phyloP scores from a whole-genome alignment of 1,140 invertebrate species.

The Teleopsis dalmanni region DNA sequence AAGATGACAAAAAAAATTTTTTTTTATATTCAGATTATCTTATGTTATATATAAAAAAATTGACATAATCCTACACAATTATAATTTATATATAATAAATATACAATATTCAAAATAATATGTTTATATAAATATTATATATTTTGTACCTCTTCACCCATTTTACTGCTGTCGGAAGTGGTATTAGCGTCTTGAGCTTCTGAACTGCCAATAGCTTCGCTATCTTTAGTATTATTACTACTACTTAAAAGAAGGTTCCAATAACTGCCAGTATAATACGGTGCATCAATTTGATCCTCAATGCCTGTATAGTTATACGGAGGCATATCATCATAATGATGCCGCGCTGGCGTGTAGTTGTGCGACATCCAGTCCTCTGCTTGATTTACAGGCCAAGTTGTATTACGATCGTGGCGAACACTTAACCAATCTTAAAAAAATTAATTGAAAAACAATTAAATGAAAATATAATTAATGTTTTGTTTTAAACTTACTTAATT shows the following conservation, averaged over 20 bases:
- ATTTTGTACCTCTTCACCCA: conserved; percentile 20
- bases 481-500: conserved; percentile 51
- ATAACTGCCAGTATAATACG: conserved; percentile 28
- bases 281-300: conserved; percentile 39
- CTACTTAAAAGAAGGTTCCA: conserved; percentile 26
- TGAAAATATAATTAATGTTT: neutral
- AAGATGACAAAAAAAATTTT: too few species aligned
- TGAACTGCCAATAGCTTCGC: conserved; percentile 14
- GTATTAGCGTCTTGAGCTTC: conserved; percentile 24
- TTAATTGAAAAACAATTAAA: neutral
- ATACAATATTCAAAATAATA: too few species aligned
- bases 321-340: conserved; percentile 36
- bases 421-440: conserved; percentile 66
- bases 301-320: conserved; percentile 32
- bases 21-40: too few species aligned
- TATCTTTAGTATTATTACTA: conserved; percentile 13
- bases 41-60: too few species aligned
- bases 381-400: conserved; percentile 74
- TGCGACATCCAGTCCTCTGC: conserved; percentile 53
- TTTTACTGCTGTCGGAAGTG: conserved; percentile 23
- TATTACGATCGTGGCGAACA: conserved; percentile 70
- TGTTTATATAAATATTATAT: too few species aligned
- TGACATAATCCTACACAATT: too few species aligned
- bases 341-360: conserved; percentile 42
- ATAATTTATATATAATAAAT: too few species aligned